Evolutionary conservation across 2,113 vertebrate genomes (phyloP).

Genomic region (Lagopus leucura): DNA sequence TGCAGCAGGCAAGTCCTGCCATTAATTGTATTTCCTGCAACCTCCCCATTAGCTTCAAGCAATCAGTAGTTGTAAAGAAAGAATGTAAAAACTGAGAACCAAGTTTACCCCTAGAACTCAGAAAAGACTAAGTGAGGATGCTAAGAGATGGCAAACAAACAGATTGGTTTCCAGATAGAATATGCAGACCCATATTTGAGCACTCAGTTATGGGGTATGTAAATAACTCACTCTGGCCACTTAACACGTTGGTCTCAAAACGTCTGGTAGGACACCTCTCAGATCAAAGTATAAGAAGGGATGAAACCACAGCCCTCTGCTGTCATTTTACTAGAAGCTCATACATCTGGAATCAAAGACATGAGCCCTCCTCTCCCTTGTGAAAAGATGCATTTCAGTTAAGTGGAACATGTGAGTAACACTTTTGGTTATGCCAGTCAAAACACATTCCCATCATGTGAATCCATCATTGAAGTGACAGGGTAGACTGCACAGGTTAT

Average conservation of each 20-base stretch:
- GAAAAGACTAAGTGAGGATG: not conserved
- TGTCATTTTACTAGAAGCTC: not conserved
- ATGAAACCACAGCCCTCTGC: not conserved
- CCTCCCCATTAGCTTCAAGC: not conserved
- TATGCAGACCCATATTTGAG: not conserved
- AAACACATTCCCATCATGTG: not conserved
- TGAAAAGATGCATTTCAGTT: not conserved
- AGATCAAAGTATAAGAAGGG: not conserved
- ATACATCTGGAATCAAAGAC: not conserved
- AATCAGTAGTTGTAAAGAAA: not conserved
- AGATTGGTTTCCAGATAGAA: not conserved
- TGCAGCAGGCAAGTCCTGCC: conserved; percentile 28
- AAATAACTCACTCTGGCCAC: not conserved
- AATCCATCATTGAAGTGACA: not conserved
- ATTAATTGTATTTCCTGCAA: conserved; percentile 30
- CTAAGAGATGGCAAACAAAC: not conserved
- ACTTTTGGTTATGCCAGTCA: not conserved
- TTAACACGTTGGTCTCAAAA: not conserved
- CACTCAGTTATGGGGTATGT: not conserved
- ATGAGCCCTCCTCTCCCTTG: not conserved
- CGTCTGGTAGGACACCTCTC: conserved; percentile 27
- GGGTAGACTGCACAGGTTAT: not conserved
- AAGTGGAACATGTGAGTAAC: not conserved
- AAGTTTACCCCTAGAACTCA: not conserved
- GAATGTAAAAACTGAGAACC: not conserved